A percentile compares a stretch with the other conserved stretches of the same genome.
Evolutionary conservation across 2,113 vertebrate genomes (phyloP).

Genomic region (Catagonus wagneri): DNA sequence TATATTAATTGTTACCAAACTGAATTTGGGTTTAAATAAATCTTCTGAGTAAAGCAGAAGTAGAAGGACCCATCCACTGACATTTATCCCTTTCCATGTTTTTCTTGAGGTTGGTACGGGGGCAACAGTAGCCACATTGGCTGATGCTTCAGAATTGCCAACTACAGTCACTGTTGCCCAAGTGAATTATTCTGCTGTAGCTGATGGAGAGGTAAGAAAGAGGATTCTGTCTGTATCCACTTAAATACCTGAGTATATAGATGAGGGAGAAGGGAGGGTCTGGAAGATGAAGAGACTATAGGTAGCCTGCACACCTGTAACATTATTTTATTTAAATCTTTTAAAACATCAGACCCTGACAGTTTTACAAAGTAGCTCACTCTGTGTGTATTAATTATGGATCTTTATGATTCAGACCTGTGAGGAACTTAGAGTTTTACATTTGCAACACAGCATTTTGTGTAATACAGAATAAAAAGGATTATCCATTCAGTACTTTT

Average conservation of each 20-base stretch:
- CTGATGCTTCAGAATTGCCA: slow-evolving; percentile 97
- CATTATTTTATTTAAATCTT: slow-evolving; percentile 10
- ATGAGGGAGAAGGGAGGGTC: neutral
- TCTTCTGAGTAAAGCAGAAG: neutral
- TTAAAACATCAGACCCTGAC: neutral
- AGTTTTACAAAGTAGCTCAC: neutral
- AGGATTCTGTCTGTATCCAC: neutral
- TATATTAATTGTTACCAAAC: neutral
- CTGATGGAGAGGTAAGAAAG: slow-evolving; percentile 95
- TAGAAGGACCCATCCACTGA: neutral
- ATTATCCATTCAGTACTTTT: slow-evolving; percentile 11
- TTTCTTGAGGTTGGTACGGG: slow-evolving; percentile 95
- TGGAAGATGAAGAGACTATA: neutral
- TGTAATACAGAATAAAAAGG: neutral
- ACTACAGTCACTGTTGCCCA: slow-evolving; percentile 97
- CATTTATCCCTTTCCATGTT: neutral
- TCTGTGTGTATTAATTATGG: neutral
- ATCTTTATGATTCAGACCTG: slow-evolving; percentile 18
- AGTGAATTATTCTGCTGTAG: slow-evolving; percentile 97
- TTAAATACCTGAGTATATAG: neutral
- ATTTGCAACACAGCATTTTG: slow-evolving; percentile 28
- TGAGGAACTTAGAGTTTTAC: neutral
- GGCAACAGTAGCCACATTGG: slow-evolving; percentile 97
- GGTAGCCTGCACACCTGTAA: neutral
- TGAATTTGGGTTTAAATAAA: neutral